Base-by-base conservation (phyloP, 2,797 vertebrate genomes). In the Glyptemys insculpta region DNA sequence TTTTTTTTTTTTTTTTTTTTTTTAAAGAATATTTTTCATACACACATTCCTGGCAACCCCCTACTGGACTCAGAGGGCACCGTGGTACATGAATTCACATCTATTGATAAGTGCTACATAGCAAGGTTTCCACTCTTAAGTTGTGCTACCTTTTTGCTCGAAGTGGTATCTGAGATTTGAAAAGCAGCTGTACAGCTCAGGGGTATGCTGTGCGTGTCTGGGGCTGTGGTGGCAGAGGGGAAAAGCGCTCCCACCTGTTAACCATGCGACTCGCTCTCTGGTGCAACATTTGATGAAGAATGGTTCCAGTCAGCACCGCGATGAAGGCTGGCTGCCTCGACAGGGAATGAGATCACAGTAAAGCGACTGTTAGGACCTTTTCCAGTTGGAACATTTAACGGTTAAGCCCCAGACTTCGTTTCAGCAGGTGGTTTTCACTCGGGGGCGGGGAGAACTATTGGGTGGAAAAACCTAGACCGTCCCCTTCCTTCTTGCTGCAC, bases 291-390 rank as follows among this genome's bases (percentile, higher is more conserved):
- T 6, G 37, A 74, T 44, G 37, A 11, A 18, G 80, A 2, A 16
- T 23, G 25, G 14, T 31, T 6, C 29, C 57, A 59, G 29, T 59
- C 57, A 59, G 29, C 29, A 16, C 29, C 2, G 29, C 2, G 31
- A 15, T 34, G 34, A n/a, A n/a, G 83, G 2, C 44, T 49, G 9
- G 0, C 4, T 65, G 44, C 80, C 68, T n/a, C 8, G 41, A 16
- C 0, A 0, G 47, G 34, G 15, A 41, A 53, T 1, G 4, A 23
- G 21, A 44, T 16, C 2, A 8, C 50, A n/a, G 14, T 62, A 56
- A 78, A 4, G n/a, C 31, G 10, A 37, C 12, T 82, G 12, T 76
- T 16, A 2, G 7, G 11, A 27, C 27, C 44, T 12, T 72, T 83
- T 53, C 65, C 52, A 79, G 31, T 31, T 34, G 59, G 31, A n/a